Conservation (phyloP, 2,113 vertebrate genomes). For the Alligator mississippiensis region DNA sequence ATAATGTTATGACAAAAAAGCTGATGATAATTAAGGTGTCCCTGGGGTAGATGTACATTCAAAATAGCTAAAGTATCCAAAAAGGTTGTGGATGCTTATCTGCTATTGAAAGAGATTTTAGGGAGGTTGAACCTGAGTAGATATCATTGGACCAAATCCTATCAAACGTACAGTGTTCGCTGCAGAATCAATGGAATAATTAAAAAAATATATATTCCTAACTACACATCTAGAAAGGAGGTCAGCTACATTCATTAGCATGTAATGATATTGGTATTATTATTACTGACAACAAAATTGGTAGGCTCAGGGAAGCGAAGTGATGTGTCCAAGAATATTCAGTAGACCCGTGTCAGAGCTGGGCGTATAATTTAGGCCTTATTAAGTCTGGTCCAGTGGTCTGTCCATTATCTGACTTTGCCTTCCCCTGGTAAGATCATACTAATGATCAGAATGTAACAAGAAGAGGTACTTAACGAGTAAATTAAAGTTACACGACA, state of each 20-base stretch:
- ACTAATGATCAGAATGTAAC: background rate
- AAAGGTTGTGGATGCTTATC: conserved; percentile 4
- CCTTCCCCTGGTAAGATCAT: background rate
- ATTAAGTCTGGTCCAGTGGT: background rate
- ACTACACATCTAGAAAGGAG: background rate
- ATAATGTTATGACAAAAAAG: background rate
- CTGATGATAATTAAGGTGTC: background rate
- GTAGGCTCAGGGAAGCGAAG: background rate
- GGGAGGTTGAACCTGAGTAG: background rate
- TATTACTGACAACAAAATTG: background rate
- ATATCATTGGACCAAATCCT: background rate
- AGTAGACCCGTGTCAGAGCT: background rate
- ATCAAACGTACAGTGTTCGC: background rate
- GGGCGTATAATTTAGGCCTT: background rate
- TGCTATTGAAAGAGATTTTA: background rate
- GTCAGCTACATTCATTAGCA: background rate
- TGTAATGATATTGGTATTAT: background rate
- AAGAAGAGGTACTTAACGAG: background rate
- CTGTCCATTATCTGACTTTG: background rate
- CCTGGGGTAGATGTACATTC: background rate
- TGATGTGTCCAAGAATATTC: background rate
- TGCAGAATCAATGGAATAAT: background rate
- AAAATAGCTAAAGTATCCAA: background rate
- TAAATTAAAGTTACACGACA: background rate
- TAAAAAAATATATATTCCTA: background rate